Percentiles rank a stretch among this genome's conserved stretches.
Conservation (phyloP, 2,113 vertebrate genomes). For the Mungos mungo region DNA sequence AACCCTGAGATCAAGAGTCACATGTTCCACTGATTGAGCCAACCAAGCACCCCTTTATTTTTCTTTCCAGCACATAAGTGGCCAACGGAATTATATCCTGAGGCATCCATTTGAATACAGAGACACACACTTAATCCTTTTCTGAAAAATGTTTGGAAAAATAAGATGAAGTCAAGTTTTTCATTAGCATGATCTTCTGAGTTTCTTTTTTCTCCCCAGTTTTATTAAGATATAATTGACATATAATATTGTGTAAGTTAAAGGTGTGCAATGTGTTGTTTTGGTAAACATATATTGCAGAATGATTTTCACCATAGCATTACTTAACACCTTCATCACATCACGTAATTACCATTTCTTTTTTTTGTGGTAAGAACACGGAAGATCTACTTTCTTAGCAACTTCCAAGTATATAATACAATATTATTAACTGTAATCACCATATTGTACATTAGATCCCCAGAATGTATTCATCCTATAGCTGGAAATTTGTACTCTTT, state of each 20-base stretch:
- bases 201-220: not conserved
- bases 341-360: not conserved
- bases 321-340: not conserved
- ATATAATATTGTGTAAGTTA: not conserved
- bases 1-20: too few relatives aligned
- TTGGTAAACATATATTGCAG: not conserved
- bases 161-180: conserved; percentile 5
- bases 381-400: not conserved
- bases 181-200: not conserved
- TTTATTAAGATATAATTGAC: not conserved
- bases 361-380: not conserved
- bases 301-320: not conserved
- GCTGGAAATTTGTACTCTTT: not conserved
- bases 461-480: not conserved
- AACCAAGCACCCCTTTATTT: not conserved
- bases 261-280: not conserved
- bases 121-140: not conserved
- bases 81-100: not conserved
- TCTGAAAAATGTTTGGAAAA: conserved; percentile 50
- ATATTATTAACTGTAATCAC: not conserved
- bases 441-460: not conserved
- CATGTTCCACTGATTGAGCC: too few relatives aligned
- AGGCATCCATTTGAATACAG: not conserved
- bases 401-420: not conserved
- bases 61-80: not conserved